A percentile compares a stretch with the other conserved stretches of the same genome.
Conservation (phyloP, 2,888 invertebrate species). For the Ophion ellenae region DNA sequence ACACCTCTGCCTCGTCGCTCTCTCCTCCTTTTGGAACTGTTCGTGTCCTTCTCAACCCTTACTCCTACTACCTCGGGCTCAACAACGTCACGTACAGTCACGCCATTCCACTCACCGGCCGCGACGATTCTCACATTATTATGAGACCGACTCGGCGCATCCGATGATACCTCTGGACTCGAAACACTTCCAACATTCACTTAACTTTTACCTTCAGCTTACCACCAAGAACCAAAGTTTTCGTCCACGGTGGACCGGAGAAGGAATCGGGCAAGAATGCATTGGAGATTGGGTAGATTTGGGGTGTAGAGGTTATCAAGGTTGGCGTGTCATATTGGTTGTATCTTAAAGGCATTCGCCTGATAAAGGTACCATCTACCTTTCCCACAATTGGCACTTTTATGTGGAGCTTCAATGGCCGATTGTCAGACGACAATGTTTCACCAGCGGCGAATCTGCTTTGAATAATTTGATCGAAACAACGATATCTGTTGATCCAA, state of each 20-base stretch:
- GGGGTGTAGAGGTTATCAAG: background rate
- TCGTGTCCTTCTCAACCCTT: conserved; percentile 67
- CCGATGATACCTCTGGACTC: conserved; percentile 37
- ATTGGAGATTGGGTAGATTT: background rate
- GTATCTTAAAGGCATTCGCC: background rate
- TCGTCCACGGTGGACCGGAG: background rate
- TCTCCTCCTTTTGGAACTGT: conserved; percentile 37
- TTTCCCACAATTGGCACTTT: background rate
- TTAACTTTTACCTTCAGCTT: background rate
- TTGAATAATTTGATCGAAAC: background rate
- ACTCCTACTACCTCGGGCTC: conserved; percentile 65
- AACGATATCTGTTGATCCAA: background rate
- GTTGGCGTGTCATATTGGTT: background rate
- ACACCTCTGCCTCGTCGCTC: conserved; percentile 52
- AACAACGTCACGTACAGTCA: conserved; percentile 67
- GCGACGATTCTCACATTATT: conserved; percentile 74
- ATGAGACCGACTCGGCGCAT: conserved; percentile 67
- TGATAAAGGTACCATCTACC: background rate
- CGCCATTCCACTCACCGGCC: conserved; percentile 69
- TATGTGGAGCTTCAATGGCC: background rate
- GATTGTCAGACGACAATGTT: background rate
- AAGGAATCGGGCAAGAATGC: background rate
- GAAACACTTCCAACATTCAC: conserved; percentile 1
- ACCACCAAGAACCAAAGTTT: background rate
- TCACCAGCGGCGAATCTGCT: background rate